Conservation (phyloP, 2,888 invertebrate genomes). For the Nasonia oneida region DNA sequence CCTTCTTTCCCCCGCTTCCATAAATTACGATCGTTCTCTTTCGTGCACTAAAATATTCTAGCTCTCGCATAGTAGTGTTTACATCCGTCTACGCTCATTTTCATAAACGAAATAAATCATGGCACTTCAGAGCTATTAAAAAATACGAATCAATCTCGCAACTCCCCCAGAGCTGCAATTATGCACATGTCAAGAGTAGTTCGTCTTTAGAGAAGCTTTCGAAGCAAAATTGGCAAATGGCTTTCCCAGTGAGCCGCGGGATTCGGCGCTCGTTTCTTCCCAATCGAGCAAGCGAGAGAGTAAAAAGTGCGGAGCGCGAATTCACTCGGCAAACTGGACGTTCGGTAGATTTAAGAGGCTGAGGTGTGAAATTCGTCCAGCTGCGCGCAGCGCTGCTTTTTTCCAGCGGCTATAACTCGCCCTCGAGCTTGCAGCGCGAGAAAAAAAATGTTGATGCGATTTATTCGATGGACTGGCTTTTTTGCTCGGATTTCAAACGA, state of each 20-base stretch:
- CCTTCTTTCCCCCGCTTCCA: no score
- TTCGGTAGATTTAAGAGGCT: slow-evolving; percentile 13
- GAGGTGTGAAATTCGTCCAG: not conserved
- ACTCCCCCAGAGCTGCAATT: slow-evolving; percentile 11
- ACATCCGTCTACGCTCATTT: no score
- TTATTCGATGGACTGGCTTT: not conserved
- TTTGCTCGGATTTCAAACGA: not conserved
- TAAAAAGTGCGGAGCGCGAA: slow-evolving; percentile 5
- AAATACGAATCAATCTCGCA: not conserved
- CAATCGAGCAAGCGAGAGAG: slow-evolving; percentile 4
- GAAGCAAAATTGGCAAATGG: not conserved
- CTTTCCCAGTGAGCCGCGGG: no score
- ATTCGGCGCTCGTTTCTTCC: no score
- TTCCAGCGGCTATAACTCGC: not conserved
- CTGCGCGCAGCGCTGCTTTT: not conserved
- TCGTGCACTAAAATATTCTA: no score
- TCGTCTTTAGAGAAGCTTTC: slow-evolving; percentile 17
- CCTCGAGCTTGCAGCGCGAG: not conserved
- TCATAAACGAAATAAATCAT: no score
- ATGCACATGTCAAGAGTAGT: slow-evolving; percentile 32
- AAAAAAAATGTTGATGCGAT: not conserved
- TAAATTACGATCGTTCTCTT: no score
- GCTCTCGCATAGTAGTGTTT: no score
- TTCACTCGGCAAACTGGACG: not conserved
- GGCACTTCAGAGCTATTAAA: not conserved